A percentile compares a stretch with the other conserved stretches of the same genome.
These are phyloP conservation scores for Drosophila lacertosa DNA, from an alignment of 1,140 invertebrate genomes.

Conservation along the genomic window DNA sequence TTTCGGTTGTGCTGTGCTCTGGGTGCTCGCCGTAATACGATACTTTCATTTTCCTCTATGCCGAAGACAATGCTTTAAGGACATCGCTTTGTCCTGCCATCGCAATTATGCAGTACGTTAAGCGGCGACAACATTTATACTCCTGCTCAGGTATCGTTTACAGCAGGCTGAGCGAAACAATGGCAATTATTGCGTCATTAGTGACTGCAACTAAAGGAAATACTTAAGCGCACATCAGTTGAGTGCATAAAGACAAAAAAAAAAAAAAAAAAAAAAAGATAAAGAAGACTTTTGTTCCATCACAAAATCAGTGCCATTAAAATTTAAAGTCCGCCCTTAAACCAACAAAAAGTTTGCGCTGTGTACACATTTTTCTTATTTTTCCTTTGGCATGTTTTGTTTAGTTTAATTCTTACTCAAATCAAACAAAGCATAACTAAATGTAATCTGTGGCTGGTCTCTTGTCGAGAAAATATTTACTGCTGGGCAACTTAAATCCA, in stretches of 20 bases:
- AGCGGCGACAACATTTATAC: conserved; percentile 65
- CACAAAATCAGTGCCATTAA: conserved; percentile 4
- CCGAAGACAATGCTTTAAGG: conserved; percentile 41
- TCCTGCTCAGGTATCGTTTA: conserved; percentile 63
- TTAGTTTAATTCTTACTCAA: conserved; percentile 11
- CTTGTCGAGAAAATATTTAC: conserved; percentile 8
- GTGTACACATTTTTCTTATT: background rate
- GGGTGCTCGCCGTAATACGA: conserved; percentile 41
- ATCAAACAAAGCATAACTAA: conserved; percentile 5
- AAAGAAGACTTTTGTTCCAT: too few relatives aligned
- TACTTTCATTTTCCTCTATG: conserved; percentile 29
- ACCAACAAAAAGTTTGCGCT: background rate
- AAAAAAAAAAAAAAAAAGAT: too few relatives aligned
- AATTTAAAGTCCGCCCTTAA: background rate
- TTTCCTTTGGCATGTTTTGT: background rate
- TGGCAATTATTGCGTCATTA: conserved; percentile 75
- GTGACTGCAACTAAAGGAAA: conserved; percentile 36
- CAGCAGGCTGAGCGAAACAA: conserved; percentile 60
- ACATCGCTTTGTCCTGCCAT: conserved; percentile 41
- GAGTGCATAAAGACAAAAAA: conserved; percentile 54
- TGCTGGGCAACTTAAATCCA: background rate
- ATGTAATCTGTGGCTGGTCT: conserved; percentile 11
- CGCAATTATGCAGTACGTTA: conserved; percentile 67
- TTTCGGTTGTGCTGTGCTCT: conserved; percentile 7
- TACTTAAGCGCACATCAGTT: conserved; percentile 23